phyloP scores from a whole-genome alignment of 2,113 vertebrate genomes.

The Nesogale talazaci region DNA sequence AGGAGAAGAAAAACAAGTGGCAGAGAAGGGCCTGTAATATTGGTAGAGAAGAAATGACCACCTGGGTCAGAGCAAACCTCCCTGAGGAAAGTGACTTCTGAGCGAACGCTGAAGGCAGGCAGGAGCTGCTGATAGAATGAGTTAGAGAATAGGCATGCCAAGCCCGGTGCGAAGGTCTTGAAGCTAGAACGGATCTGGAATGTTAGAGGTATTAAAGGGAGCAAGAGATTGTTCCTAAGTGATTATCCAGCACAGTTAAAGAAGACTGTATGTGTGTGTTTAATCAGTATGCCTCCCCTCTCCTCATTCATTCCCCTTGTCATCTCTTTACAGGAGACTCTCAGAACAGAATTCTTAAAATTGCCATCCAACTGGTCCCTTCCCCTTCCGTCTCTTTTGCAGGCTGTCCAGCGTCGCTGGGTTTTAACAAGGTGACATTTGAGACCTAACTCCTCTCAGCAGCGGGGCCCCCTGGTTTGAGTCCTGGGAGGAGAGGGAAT shows the following conservation, averaged over 20 bases:
- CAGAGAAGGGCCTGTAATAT: neutral
- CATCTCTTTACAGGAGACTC: neutral
- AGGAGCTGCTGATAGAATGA: neutral
- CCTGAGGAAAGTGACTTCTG: neutral
- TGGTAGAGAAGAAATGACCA: neutral
- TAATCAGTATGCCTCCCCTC: neutral
- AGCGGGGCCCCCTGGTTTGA: neutral
- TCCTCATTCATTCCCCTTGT: neutral
- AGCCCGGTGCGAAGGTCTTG: neutral
- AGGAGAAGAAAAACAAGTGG: neutral
- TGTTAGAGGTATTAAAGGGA: constrained; percentile 6
- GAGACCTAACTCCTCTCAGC: neutral
- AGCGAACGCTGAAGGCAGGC: neutral
- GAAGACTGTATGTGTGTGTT: too few species aligned
- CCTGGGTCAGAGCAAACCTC: neutral
- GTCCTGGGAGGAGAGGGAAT: neutral
- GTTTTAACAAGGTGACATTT: neutral
- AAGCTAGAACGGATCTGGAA: neutral
- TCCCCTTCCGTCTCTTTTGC: neutral
- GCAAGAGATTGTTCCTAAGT: neutral
- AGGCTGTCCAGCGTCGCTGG: neutral
- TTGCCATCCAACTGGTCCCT: neutral
- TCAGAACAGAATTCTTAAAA: neutral
- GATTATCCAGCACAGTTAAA: neutral
- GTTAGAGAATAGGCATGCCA: neutral